Conservation (phyloP, 1,140 invertebrate genomes). For the Neomicropteryx cornuta region DNA sequence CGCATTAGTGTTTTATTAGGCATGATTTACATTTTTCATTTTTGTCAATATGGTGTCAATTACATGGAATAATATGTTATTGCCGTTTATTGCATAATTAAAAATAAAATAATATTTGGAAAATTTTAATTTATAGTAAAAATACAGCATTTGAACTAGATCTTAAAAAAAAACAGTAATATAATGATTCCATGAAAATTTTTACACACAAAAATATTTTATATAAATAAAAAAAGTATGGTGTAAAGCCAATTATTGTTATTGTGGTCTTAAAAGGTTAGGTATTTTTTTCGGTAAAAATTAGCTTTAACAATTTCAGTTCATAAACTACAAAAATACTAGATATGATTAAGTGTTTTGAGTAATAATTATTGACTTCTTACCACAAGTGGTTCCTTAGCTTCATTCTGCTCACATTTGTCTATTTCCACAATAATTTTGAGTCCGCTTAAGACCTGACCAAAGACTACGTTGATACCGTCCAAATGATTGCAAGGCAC, state of each 20-base stretch:
- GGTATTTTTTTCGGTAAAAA: background rate
- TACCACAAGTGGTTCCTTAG: conserved; percentile 42
- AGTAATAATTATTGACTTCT: conserved; percentile 14
- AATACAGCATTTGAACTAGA: background rate
- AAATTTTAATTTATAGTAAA: no score
- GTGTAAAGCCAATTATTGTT: conserved; percentile 1
- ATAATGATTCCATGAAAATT: background rate
- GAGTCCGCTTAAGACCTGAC: conserved; percentile 62
- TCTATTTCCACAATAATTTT: conserved; percentile 56
- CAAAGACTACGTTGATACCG: conserved; percentile 85
- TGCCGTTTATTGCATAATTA: no score
- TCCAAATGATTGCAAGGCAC: conserved; percentile 77
- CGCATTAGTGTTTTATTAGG: no score
- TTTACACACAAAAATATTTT: background rate
- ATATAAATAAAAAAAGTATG: conserved; percentile 1
- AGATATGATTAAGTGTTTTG: background rate
- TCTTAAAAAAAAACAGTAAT: background rate
- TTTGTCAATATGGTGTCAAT: no score
- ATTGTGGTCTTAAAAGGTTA: background rate
- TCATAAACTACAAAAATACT: background rate
- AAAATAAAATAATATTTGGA: no score
- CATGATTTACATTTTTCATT: no score
- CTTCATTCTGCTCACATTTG: conserved; percentile 41
- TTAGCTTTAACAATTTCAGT: background rate
- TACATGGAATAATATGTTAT: no score